Evolutionary conservation across 2,888 invertebrate genomes (phyloP), one percentile per base, ranked within the genome.

Genomic region (Sphinx pinastri): DNA sequence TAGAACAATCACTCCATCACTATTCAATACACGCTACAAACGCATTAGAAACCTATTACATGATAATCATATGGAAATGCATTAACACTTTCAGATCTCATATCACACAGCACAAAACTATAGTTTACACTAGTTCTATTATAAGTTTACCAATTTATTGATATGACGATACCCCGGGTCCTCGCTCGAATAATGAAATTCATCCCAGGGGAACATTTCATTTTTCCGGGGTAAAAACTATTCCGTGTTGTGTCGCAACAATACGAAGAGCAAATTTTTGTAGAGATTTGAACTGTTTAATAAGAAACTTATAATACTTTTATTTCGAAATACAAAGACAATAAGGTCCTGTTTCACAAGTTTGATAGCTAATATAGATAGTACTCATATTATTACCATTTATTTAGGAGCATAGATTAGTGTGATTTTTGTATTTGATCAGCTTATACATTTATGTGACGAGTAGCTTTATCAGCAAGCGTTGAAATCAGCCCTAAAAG

Each of bases 201-300:
- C 49, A 49, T 19, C 63, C 63, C 49, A 5, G 19, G 49, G 49
- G 63, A 47, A 7, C 47, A 8, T 63, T 63, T 63, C 13, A 19
- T 47, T 49, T 63, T 63, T 63, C 63, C 63, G 49, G 49, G 75
- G 72, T 38, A 68, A 68, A 55, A 68, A 55, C 55, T 55, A 47
- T 57, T 55, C 45, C 16, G 16, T 55, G 6, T 47, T 67, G 52
- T 25, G 79, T 73, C 72, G 72, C 72, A 76, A 71, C 73, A 81
- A 75, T 75, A 75, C 78, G 79, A 79, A 78, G 77, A 81, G 16
- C 19, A 63, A 63, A 47, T 49, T 63, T 63, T 49, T 63, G 63
- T 47, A 77, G 78, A 79, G 54, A 54, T 16, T 5, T 54, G 19
- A 11, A 11, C 7, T 16, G 19, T 55, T 55, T 19, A 3, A 19